A percentile compares a stretch with the other conserved stretches of the same genome.
Conservation (phyloP, 2,797 vertebrate species). For the Petrocephalus sullivani region DNA sequence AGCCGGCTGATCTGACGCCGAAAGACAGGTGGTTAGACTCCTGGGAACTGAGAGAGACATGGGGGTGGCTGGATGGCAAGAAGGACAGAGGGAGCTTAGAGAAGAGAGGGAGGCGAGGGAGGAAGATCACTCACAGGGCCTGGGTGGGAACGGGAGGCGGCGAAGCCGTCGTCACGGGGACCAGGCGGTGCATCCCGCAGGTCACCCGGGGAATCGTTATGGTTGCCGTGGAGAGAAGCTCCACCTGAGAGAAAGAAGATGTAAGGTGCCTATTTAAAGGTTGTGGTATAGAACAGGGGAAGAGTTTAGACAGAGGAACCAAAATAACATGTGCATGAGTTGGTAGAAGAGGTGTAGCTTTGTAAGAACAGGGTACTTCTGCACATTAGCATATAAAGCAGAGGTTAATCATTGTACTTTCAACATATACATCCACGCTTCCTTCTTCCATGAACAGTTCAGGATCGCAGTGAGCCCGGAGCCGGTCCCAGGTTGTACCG, state of each 20-base stretch:
- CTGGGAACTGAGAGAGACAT: conserved; percentile 8
- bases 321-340: background rate
- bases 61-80: background rate
- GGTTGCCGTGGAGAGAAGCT: conserved; percentile 1
- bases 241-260: background rate
- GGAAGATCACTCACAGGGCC: background rate
- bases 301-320: background rate
- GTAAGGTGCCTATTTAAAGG: background rate
- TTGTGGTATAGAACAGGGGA: background rate
- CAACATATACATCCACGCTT: background rate
- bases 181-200: no score
- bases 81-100: background rate
- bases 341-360: background rate
- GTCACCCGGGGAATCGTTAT: background rate
- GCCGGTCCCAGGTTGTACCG: background rate
- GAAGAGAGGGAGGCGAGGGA: background rate
- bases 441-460: background rate
- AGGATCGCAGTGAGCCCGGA: background rate
- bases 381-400: background rate
- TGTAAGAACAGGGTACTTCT: background rate
- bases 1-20: background rate
- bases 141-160: background rate
- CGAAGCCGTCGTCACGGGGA: conserved; percentile 3
- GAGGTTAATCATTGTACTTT: background rate
- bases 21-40: conserved; percentile 33